phyloP scores from a whole-genome alignment of 2,797 vertebrate species.

The Liasis olivaceus region DNA sequence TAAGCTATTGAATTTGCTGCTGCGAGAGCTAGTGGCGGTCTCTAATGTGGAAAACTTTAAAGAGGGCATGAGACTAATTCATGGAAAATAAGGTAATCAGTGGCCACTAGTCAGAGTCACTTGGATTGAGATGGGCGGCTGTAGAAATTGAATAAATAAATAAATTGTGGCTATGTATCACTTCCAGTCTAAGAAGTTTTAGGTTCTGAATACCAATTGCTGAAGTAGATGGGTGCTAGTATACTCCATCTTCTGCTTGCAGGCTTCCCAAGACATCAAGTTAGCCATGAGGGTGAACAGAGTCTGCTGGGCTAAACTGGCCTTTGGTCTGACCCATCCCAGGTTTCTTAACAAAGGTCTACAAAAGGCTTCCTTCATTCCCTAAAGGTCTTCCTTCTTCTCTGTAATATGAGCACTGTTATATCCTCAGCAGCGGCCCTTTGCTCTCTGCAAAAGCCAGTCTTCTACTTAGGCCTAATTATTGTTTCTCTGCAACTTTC shows the following conservation, averaged over 20 bases:
- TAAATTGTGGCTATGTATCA: background rate
- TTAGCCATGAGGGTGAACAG: background rate
- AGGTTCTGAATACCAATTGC: background rate
- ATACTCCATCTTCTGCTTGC: background rate
- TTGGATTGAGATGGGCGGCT: too few species aligned
- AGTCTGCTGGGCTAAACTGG: background rate
- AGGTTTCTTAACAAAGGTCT: background rate
- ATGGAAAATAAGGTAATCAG: background rate
- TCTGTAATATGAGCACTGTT: background rate
- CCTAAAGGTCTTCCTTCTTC: background rate
- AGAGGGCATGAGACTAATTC: background rate
- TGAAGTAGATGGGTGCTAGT: background rate
- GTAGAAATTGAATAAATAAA: too few species aligned
- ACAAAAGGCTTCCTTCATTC: background rate
- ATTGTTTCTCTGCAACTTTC: background rate
- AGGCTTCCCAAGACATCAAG: background rate
- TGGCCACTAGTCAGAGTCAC: background rate
- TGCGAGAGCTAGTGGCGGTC: background rate
- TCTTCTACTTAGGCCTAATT: background rate
- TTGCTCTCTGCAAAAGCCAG: background rate
- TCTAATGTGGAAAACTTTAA: background rate
- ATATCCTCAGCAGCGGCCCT: background rate
- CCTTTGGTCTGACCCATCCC: background rate
- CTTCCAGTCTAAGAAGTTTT: background rate
- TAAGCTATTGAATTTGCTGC: background rate